Evolutionary conservation across 2,797 vertebrate genomes (phyloP), one percentile per base, ranked within the genome.

Genomic region (Mus minutoides): DNA sequence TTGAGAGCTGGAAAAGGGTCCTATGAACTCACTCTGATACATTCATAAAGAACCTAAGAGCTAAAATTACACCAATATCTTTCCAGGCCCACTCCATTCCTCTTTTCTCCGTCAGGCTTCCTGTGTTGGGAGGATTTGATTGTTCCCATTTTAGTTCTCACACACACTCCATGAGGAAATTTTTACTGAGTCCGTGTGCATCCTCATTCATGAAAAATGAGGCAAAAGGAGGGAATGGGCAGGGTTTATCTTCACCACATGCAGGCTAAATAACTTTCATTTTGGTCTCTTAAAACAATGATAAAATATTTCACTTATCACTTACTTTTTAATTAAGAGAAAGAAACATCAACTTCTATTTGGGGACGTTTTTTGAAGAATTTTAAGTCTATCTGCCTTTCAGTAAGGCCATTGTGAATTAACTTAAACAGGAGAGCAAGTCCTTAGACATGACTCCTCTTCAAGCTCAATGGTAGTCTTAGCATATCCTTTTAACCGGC

Each of bases 301-400:
- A 97, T 96, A 96, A 96, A 97, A 95, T 95, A 95, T 80, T 97
- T 95, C 87, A 96, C 89, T 92, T 92, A 97, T 97, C 91, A 96
- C 71, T 97, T 84, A 94, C 91, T 97, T 97, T 97, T 97, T 97
- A 97, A 97, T 97, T 97, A 97, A 97, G 87, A 96, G 34, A 40
- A 95, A 96, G 75, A 94, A 94, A 91, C 60, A 92, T 96, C 91
- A 96, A 96, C 96, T 43, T 94, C 79, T 94, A 90, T 58, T 90
- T 80, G 88, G 80, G 91, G 24, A 93, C 88, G 43, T 88, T 97
- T 97, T 94, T 79, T 77, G 82, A 96, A 96, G 95, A 97, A 97
- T 96, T 97, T 97, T 96, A 97, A 92, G 64, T 96, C 83, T 84
- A 90, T 96, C 84, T 56, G 71, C 85, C 94, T 94, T 92, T 26